A percentile compares a stretch with the other conserved stretches of the same genome.
Conservation (phyloP, 2,888 invertebrate species). For the Palloptera scutellata region DNA sequence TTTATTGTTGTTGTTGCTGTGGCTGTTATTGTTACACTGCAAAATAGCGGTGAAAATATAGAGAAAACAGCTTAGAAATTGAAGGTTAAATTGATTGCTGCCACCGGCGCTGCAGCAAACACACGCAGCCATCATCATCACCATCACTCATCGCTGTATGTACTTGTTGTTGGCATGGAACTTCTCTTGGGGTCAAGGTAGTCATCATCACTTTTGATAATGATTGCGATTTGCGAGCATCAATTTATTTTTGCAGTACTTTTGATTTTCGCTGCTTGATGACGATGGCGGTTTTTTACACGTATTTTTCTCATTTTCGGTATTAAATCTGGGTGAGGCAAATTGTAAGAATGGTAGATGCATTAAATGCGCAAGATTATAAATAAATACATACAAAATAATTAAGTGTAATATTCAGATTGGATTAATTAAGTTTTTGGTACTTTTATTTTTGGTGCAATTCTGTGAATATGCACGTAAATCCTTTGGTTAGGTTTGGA, state of each 20-base stretch:
- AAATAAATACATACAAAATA: no score
- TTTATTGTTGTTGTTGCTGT: conserved; percentile 26
- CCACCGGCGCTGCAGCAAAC: not conserved
- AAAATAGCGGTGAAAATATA: conserved; percentile 14
- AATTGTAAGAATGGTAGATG: no score
- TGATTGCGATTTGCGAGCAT: conserved; percentile 22
- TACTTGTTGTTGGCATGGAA: conserved; percentile 18
- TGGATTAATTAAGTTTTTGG: no score
- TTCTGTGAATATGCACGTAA: no score
- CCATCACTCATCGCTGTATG: conserved; percentile 19
- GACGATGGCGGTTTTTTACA: no score
- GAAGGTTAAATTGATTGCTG: conserved; percentile 19
- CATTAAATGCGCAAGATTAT: conserved; percentile 7
- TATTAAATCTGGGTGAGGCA: no score
- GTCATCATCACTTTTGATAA: conserved; percentile 19
- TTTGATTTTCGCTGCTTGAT: conserved; percentile 29
- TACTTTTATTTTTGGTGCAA: no score
- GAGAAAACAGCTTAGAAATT: conserved; percentile 19
- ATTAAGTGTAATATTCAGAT: no score
- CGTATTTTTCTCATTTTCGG: no score
- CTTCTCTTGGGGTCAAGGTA: conserved; percentile 30
- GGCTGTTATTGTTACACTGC: conserved; percentile 18
- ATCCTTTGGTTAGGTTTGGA: no score
- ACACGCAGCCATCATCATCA: not conserved
- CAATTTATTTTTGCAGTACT: conserved; percentile 17